A percentile compares a stretch with the other conserved stretches of the same genome.
Evolutionary conservation across 2,113 vertebrate species (phyloP).

Genomic region (Trogon melanurus): DNA sequence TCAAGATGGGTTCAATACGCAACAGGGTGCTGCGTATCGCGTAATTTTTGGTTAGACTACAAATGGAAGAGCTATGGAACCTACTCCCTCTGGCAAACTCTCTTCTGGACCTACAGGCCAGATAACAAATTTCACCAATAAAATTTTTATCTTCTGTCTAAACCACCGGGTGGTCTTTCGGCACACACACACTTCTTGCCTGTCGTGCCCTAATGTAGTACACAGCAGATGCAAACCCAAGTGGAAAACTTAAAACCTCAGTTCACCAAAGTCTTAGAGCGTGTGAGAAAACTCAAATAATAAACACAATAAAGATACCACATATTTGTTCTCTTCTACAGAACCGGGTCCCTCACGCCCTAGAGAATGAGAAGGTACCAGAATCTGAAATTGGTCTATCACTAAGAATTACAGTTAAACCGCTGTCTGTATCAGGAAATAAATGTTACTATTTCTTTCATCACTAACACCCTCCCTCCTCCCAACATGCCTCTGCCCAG

Average conservation of each 20-base stretch:
- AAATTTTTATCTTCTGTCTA: background rate
- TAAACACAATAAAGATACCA: background rate
- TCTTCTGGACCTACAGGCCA: no score
- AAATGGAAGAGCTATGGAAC: background rate
- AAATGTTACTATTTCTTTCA: background rate
- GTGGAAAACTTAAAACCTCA: background rate
- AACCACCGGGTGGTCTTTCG: background rate
- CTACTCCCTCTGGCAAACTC: background rate
- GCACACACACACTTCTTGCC: background rate
- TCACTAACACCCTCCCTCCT: background rate
- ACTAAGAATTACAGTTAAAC: background rate
- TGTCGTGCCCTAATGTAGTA: fast-evolving
- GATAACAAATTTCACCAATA: background rate
- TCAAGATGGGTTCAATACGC: background rate
- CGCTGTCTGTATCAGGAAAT: background rate
- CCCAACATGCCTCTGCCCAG: background rate
- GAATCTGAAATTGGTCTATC: background rate
- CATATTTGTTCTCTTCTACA: background rate
- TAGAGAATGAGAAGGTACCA: background rate
- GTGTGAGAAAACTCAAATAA: background rate
- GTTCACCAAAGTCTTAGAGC: background rate
- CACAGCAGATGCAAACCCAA: fast-evolving
- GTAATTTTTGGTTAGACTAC: background rate
- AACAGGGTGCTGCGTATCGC: background rate
- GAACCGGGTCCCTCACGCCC: background rate